These are phyloP conservation scores for Atta cephalotes DNA, from an alignment of 1,140 invertebrate genomes.

Conservation along the genomic window DNA sequence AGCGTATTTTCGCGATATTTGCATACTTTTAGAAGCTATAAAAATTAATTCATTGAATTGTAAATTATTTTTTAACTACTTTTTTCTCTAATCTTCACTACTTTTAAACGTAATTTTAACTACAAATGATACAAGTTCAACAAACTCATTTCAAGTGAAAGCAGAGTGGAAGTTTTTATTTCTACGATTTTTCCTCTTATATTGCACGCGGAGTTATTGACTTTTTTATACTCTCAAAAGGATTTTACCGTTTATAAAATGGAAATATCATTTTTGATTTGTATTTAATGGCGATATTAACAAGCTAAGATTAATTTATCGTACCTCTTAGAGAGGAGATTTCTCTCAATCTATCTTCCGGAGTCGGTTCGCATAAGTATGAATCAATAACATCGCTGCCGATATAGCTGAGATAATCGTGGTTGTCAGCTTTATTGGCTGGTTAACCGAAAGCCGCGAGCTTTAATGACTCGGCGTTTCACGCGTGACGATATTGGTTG, in stretches of 20 bases:
- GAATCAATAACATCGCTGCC: slow-evolving; percentile 24
- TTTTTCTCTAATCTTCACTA: neutral
- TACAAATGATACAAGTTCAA: neutral
- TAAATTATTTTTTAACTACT: neutral
- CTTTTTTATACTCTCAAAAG: neutral
- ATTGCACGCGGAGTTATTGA: neutral
- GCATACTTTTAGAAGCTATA: neutral
- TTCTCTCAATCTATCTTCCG: slow-evolving; percentile 2
- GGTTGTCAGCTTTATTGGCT: slow-evolving; percentile 67
- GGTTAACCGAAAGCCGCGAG: slow-evolving; percentile 69
- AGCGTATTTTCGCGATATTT: neutral
- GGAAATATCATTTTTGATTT: neutral
- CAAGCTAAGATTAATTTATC: neutral
- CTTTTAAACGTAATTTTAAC: neutral
- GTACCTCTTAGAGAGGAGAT: neutral
- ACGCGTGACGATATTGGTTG: slow-evolving; percentile 63
- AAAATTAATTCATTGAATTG: neutral
- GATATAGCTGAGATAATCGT: slow-evolving; percentile 61
- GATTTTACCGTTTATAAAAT: neutral
- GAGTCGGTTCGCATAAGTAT: slow-evolving; percentile 39
- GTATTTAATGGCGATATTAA: neutral
- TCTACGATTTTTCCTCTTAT: neutral
- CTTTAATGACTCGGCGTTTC: slow-evolving; percentile 72
- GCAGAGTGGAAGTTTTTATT: neutral
- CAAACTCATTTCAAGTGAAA: slow-evolving; percentile 4